phyloP scores from a whole-genome alignment of 2,797 vertebrate species.

The Melanotaenia boesemani region DNA sequence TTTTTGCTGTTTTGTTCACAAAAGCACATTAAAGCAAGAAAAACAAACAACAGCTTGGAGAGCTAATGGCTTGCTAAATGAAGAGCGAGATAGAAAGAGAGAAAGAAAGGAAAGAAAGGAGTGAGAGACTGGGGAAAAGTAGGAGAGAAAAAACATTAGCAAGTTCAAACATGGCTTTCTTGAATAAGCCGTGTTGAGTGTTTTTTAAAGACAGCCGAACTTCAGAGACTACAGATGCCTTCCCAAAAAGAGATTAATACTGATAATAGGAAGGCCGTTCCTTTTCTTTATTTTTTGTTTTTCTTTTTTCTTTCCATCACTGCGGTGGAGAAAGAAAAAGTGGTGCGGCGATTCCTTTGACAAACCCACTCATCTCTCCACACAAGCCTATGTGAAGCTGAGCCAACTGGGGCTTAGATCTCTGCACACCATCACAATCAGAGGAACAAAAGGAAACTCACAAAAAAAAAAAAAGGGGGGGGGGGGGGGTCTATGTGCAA shows the following conservation, averaged over 20 bases:
- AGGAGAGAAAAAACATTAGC: slow-evolving; percentile 63
- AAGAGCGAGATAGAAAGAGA: slow-evolving; percentile 62
- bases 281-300: slow-evolving; percentile 56
- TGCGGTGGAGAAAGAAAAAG: slow-evolving; percentile 70
- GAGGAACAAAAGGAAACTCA: slow-evolving; percentile 66
- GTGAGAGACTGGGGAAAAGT: slow-evolving; percentile 13
- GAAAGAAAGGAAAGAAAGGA: slow-evolving; percentile 13
- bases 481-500: slow-evolving; percentile 40
- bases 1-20: slow-evolving; percentile 56
- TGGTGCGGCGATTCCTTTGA: slow-evolving; percentile 73
- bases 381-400: slow-evolving; percentile 74
- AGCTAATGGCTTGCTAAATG: slow-evolving; percentile 75
- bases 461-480: slow-evolving; percentile 20
- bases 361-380: slow-evolving; percentile 67
- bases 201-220: slow-evolving; percentile 58
- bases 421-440: slow-evolving; percentile 69
- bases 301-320: slow-evolving; percentile 36
- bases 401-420: slow-evolving; percentile 76
- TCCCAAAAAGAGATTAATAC: slow-evolving; percentile 80
- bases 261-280: slow-evolving; percentile 74
- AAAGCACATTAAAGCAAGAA: slow-evolving; percentile 71
- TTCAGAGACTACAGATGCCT: slow-evolving; percentile 73
- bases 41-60: slow-evolving; percentile 80
- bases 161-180: slow-evolving; percentile 79
- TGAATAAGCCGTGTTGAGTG: slow-evolving; percentile 62